Conservation (phyloP, 1,140 invertebrate species). For the Kradibia gibbosae region DNA sequence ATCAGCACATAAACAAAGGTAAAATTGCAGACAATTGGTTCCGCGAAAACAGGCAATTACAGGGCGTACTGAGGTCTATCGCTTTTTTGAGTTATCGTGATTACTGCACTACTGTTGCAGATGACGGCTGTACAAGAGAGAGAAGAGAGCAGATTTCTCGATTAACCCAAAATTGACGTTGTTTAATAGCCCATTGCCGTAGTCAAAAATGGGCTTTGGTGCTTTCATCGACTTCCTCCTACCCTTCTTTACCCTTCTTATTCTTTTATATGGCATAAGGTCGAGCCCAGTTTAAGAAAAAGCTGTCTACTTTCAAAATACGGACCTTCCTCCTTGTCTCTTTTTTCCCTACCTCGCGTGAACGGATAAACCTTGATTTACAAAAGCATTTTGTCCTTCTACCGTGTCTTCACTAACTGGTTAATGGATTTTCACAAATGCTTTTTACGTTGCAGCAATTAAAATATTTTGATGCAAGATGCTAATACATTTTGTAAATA, state of each 20-base stretch:
- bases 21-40: neutral
- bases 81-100: constrained; percentile 17
- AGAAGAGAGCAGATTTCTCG: neutral
- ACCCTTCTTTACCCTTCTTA: neutral
- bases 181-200: neutral
- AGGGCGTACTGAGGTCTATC: neutral
- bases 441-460: too few species aligned
- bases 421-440: too few species aligned
- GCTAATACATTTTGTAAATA: too few species aligned
- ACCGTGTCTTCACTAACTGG: neutral
- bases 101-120: neutral
- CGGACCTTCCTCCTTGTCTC: neutral
- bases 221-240: constrained; percentile 6
- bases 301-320: neutral
- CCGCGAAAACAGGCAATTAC: constrained; percentile 27
- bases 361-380: neutral
- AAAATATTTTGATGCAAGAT: too few species aligned
- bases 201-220: neutral
- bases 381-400: neutral
- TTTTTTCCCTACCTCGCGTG: too few species aligned
- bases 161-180: neutral
- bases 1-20: neutral
- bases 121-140: neutral
- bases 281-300: neutral
- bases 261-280: neutral